Conservation (phyloP, 2,113 vertebrate species). For the Osmerus eperlanus region DNA sequence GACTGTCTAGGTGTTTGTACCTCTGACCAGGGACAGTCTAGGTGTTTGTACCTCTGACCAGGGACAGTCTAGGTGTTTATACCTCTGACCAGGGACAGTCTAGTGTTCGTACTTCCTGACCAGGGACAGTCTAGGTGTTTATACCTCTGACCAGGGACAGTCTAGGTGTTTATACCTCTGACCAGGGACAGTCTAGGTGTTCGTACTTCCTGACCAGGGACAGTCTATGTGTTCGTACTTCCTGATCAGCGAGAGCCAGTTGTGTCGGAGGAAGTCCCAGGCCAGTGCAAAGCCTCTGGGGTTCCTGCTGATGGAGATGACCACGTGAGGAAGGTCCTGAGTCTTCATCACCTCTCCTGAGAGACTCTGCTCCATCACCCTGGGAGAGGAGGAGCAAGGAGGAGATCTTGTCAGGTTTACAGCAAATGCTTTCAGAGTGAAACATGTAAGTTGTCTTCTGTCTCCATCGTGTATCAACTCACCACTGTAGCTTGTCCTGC, state of each 20-base stretch:
- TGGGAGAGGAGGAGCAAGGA: slow-evolving; percentile 37
- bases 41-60: too few species aligned
- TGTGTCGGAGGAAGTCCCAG: slow-evolving; percentile 81
- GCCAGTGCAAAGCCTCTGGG: slow-evolving; percentile 75
- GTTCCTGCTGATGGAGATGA: slow-evolving; percentile 73
- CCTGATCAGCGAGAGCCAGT: slow-evolving; percentile 80
- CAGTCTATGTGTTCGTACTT: slow-evolving; percentile 74
- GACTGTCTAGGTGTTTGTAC: too few species aligned
- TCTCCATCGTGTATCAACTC: slow-evolving; percentile 15
- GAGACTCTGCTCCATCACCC: slow-evolving; percentile 85
- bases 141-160: not conserved
- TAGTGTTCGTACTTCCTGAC: too few species aligned
- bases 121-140: too few species aligned
- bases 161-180: not conserved
- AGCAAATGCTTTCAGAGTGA: too few species aligned
- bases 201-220: not conserved
- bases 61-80: too few species aligned
- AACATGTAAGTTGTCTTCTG: too few species aligned
- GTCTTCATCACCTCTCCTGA: slow-evolving; percentile 80
- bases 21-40: not conserved
- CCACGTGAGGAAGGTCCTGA: slow-evolving; percentile 80
- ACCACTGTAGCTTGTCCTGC: slow-evolving; percentile 80
- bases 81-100: too few species aligned
- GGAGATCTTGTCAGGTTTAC: too few species aligned
- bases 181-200: too few species aligned